Percentiles rank a stretch among this genome's conserved stretches.
Evolutionary conservation across 2,113 vertebrate species (phyloP).

Genomic region (Albula goreensis): DNA sequence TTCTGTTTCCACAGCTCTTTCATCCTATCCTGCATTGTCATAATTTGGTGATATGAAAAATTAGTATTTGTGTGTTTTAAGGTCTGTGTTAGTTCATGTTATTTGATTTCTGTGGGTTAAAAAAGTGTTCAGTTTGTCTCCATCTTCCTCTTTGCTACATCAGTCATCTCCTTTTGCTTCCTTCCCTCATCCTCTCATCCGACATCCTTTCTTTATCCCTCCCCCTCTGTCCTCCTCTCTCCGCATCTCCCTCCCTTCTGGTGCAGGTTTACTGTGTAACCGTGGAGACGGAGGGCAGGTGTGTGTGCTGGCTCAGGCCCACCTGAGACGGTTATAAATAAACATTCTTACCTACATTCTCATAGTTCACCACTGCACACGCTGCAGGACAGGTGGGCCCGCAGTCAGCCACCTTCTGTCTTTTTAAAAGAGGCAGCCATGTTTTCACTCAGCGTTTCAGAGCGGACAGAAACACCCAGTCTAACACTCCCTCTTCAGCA

Average conservation of each 20-base stretch:
- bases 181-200: neutral
- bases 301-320: constrained; percentile 46
- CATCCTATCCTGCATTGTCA: neutral
- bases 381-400: constrained; percentile 5
- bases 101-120: too few relatives aligned
- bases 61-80: neutral
- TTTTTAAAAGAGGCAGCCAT: neutral
- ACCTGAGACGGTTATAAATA: constrained; percentile 56
- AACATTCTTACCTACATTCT: constrained; percentile 49
- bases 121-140: too few relatives aligned
- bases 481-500: too few relatives aligned
- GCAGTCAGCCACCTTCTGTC: neutral
- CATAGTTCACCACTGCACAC: constrained; percentile 25
- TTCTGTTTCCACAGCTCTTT: neutral
- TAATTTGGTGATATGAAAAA: neutral
- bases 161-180: neutral
- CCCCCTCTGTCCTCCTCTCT: neutral
- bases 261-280: neutral
- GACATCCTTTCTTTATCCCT: neutral
- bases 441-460: constrained; percentile 1
- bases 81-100: neutral
- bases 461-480: too few relatives aligned
- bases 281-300: constrained; percentile 38
- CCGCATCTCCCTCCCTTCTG: neutral
- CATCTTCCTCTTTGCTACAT: too few relatives aligned